Evolutionary conservation across 2,888 invertebrate genomes (phyloP).

Genomic region (Tanypteryx hageni): DNA sequence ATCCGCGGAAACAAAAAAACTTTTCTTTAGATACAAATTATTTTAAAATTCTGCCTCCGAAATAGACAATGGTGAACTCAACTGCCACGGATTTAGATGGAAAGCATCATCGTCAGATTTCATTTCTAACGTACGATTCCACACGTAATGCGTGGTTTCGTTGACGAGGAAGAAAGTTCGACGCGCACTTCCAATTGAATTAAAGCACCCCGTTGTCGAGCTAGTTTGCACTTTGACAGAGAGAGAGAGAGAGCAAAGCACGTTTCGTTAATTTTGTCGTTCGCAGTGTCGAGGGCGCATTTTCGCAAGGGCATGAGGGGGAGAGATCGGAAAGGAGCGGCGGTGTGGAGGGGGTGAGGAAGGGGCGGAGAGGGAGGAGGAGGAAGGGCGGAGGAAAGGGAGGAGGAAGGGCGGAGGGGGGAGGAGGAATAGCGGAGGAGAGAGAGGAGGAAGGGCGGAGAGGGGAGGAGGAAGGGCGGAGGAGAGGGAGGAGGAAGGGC

Average conservation of each 20-base stretch:
- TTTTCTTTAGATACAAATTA: no score
- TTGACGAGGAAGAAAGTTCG: not conserved
- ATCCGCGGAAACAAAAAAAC: no score
- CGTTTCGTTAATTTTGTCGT: not conserved
- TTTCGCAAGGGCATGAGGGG: not conserved
- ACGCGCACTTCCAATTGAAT: not conserved
- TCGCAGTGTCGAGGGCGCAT: not conserved
- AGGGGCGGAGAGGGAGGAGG: not conserved
- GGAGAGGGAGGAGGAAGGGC: not conserved
- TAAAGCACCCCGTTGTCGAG: constrained; percentile 2
- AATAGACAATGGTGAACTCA: no score
- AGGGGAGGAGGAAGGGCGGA: not conserved
- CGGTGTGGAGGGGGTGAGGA: no score
- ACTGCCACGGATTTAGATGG: no score
- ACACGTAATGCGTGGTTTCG: no score
- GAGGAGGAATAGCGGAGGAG: not conserved
- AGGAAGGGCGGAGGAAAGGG: not conserved
- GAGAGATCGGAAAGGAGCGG: not conserved
- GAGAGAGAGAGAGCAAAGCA: not conserved
- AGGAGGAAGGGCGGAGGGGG: not conserved
- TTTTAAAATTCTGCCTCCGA: no score
- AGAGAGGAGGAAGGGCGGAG: no score
- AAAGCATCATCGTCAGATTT: no score
- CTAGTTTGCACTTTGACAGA: not conserved
- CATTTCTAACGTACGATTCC: no score